Base-by-base conservation (phyloP, 2,888 invertebrate species). In the Eristalis pertinax region DNA sequence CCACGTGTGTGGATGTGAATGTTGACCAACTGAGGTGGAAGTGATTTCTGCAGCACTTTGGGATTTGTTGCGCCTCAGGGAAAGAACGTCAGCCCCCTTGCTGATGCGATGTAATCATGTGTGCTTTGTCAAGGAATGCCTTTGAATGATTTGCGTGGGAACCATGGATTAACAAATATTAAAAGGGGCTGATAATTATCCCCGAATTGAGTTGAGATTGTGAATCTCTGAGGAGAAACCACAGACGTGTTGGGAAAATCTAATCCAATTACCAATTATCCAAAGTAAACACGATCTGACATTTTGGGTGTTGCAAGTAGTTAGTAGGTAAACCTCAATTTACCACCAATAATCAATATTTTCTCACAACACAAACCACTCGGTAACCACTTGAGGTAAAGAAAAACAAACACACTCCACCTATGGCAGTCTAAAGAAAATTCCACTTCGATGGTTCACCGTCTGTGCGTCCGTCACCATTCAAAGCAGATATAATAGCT, bases 81-180 rank as follows among this genome's bases (percentile, higher is more conserved):
- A 26, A 77, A 35, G 35, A 58, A 2, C 13, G 56, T 65, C 58
- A 10, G 19, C 38, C 10, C n/a, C 10, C 19, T 65, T 63, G 32
- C 24, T 69, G 85, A 69, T 74, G 77, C 64, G 64, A 82, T 29
- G 74, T 82, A 82, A 78, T 77, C 85, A 83, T 78, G 83, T 79
- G 85, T 85, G 68, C 63, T 77, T 81, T 73, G 76, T 77, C 32
- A 8, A 72, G 41, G 62, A 63, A 85, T 70, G 65, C 72, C 68
- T 58, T 56, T 58, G n/a, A 35, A 22, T 67, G 78, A 83, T 79
- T 72, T 84, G 60, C 87, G 87, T 87, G 79, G 86, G 84, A 84
- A 87, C 75, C 77, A 38, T 63, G 58, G 62, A 11, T 29, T 22
- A 10, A 50, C 4, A 69, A 69, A 35, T 50, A 50, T 19, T 10